These are phyloP conservation scores for Microctonus aethiopoides DNA, from an alignment of 2,888 invertebrate genomes.

Conservation along the genomic window DNA sequence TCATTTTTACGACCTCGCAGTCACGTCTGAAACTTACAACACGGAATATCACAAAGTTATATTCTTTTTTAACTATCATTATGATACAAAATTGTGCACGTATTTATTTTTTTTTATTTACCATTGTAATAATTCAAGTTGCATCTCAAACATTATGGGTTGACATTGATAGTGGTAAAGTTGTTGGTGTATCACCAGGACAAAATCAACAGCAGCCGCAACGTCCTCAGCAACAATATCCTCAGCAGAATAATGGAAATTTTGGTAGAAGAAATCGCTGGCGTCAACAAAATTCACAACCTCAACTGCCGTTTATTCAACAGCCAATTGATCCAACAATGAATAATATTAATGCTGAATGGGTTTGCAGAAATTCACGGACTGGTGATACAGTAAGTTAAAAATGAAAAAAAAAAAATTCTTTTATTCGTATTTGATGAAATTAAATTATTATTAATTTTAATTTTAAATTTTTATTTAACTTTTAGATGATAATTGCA, in stretches of 20 bases:
- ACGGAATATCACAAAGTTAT: background rate
- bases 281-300: conserved; percentile 10
- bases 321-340: conserved; percentile 18
- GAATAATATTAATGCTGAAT: conserved; percentile 38
- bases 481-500: conserved; percentile 44
- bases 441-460: too few species aligned
- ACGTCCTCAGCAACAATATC: conserved; percentile 7
- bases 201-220: conserved; percentile 39
- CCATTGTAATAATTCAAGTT: background rate
- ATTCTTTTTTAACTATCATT: background rate
- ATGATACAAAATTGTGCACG: background rate
- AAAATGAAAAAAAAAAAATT: background rate
- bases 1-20: conserved; percentile 5
- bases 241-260: background rate
- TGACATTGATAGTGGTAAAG: conserved; percentile 28
- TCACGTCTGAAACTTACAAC: background rate
- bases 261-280: conserved; percentile 17
- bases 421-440: too few species aligned
- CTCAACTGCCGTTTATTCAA: conserved; percentile 18
- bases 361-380: conserved; percentile 48
- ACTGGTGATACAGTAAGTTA: conserved; percentile 46
- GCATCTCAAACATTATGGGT: conserved; percentile 26
- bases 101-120: background rate
- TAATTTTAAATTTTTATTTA: too few species aligned
- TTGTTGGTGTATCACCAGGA: conserved; percentile 26